Base-by-base conservation (phyloP, 2,797 vertebrate species). In the Anisognathus igniventris region DNA sequence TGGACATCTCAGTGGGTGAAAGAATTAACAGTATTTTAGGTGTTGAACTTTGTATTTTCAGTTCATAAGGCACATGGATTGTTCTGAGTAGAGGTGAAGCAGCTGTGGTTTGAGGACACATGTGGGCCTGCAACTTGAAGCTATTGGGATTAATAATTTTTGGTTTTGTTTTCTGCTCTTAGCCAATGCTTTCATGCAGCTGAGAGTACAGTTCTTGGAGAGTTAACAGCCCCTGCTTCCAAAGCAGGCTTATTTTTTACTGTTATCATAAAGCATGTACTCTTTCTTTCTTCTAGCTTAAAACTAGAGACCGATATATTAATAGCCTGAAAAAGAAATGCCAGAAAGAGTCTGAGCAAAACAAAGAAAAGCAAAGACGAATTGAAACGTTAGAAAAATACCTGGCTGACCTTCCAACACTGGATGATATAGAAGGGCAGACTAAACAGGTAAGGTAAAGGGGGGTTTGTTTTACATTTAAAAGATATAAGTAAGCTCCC, bases 311-410 rank as follows among this genome's bases (percentile, higher is more conserved):
- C 93, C 98, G 99, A 39, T 99, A 99, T 77, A 99, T 99, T 96
- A 98, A 94, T 90, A 99, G 99, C 88, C 97, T 99, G 95, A 99
- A 99, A 94, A 99, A 99, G 98, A 99, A 99, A 90, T 99, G 98
- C 86, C 99, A 99, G 95, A 98, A 99, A 50, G 99, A 99, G 88
- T 98, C 98, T 19, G 98, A 99, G 74, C 98, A 99, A 97, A 99
- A 98, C 92, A 98, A 98, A 88, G 99, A 99, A 85, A 99, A 98
- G 61, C 99, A 99, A 88, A 99, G 98, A 91, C 98, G 99, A 78
- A 99, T 99, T 33, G 99, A 99, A 97, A 99, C 98, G 5, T 98
- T 99, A 96, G 99, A 99, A 97, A 99, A 98, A 93, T 99, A 99
- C 58, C 97, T 99, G 39, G 99, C 99, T 28, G 99, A 99, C 90